Evolutionary conservation across 2,888 invertebrate species (phyloP).

Genomic region (Lycaena phlaeas): DNA sequence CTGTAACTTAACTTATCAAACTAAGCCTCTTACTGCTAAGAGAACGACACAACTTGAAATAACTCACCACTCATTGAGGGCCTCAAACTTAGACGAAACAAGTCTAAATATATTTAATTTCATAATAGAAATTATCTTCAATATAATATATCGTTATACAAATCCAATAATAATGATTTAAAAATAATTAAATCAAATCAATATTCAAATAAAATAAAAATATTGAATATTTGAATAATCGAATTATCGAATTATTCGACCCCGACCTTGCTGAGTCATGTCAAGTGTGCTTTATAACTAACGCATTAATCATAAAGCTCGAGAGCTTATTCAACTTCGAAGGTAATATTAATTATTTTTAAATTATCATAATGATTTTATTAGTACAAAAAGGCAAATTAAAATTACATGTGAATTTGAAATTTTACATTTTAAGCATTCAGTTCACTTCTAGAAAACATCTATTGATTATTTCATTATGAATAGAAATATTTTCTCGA

Average conservation of each 20-base stretch:
- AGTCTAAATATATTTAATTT: no score
- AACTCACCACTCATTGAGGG: background rate
- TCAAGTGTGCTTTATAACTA: background rate
- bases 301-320: background rate
- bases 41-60: background rate
- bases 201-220: no score
- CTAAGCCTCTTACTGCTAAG: constrained; percentile 45
- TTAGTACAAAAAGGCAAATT: no score
- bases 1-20: constrained; percentile 29
- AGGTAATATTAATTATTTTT: background rate
- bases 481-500: background rate
- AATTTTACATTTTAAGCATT: background rate
- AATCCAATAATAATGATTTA: no score
- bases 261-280: background rate
- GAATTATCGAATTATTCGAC: background rate
- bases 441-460: background rate
- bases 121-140: no score
- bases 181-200: no score
- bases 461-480: background rate
- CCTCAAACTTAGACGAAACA: no score
- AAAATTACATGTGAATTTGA: constrained; percentile 1
- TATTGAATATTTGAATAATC: no score
- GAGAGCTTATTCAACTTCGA: background rate
- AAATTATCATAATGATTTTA: background rate
- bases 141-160: no score